phyloP scores from a whole-genome alignment of 1,140 invertebrate species.

The Colletes gigas region DNA sequence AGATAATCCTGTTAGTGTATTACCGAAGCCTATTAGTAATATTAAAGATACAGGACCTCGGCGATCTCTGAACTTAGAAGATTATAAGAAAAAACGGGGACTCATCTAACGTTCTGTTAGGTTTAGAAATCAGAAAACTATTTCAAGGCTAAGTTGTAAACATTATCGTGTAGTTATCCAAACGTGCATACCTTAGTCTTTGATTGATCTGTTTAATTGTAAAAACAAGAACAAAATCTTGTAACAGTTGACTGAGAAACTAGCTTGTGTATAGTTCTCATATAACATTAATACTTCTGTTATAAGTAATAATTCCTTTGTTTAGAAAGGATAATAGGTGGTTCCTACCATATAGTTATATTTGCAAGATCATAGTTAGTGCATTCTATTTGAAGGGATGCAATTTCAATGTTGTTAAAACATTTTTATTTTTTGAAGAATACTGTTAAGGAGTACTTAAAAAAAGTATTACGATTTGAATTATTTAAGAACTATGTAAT shows the following conservation, averaged over 20 bases:
- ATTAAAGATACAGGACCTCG: slow-evolving; percentile 91
- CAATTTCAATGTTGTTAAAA: slow-evolving; percentile 28
- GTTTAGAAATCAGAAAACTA: slow-evolving; percentile 29
- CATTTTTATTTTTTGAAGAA: slow-evolving; percentile 20
- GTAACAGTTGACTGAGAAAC: slow-evolving; percentile 53
- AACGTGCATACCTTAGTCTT: slow-evolving; percentile 10
- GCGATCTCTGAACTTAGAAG: slow-evolving; percentile 95
- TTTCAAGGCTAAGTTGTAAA: slow-evolving; percentile 38
- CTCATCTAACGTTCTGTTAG: slow-evolving; percentile 87
- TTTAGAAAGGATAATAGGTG: slow-evolving; percentile 40
- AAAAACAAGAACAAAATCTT: slow-evolving; percentile 36
- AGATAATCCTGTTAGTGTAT: slow-evolving; percentile 87
- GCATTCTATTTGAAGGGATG: slow-evolving; percentile 27
- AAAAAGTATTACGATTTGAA: slow-evolving; percentile 37
- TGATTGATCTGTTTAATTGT: slow-evolving; percentile 37
- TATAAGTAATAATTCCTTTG: slow-evolving; percentile 30
- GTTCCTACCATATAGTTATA: slow-evolving; percentile 33
- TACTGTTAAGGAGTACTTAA: slow-evolving; percentile 43
- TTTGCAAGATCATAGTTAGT: slow-evolving; percentile 21
- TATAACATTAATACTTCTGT: slow-evolving; percentile 37
- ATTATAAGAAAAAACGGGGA: slow-evolving; percentile 97
- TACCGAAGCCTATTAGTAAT: slow-evolving; percentile 87
- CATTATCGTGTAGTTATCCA: slow-evolving; percentile 32
- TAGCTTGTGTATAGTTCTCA: slow-evolving; percentile 55
- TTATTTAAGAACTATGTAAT: slow-evolving; percentile 44